phyloP scores from a whole-genome alignment of 2,888 invertebrate species.

The Colletes collaris region DNA sequence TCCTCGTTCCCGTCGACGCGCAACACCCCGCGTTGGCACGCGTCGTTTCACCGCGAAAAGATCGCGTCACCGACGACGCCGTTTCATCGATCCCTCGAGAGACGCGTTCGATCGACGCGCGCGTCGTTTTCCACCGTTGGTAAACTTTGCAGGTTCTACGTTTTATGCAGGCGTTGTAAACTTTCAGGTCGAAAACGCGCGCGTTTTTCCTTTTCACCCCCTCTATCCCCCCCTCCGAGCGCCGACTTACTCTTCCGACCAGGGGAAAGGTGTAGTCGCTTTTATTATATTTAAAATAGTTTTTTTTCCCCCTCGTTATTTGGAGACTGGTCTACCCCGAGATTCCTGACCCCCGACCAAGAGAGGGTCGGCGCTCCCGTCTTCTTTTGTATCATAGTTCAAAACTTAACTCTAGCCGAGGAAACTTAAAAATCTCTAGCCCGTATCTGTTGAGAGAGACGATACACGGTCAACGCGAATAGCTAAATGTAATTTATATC shows the following conservation, averaged over 20 bases:
- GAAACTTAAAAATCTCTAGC: conserved; percentile 42
- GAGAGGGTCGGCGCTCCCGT: conserved; percentile 35
- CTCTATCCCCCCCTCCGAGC: conserved; percentile 4
- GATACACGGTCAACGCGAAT: conserved; percentile 30
- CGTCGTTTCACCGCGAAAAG: conserved; percentile 33
- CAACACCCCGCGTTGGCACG: neutral
- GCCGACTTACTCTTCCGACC: neutral
- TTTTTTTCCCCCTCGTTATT: conserved; percentile 27
- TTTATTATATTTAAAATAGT: conserved; percentile 35
- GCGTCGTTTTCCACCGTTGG: conserved; percentile 41
- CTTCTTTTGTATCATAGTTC: conserved; percentile 59
- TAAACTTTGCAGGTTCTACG: conserved; percentile 74
- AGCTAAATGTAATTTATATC: conserved; percentile 61
- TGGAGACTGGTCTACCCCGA: conserved; percentile 42
- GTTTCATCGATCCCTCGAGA: conserved; percentile 7
- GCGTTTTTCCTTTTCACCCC: neutral
- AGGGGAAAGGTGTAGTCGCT: conserved; percentile 19
- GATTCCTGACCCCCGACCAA: conserved; percentile 38
- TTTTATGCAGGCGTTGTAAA: conserved; percentile 76
- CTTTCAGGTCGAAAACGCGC: conserved; percentile 63
- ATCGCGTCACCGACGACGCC: conserved; percentile 7
- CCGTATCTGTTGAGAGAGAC: conserved; percentile 42
- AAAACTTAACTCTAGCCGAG: conserved; percentile 48
- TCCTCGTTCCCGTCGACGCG: conserved; percentile 36
- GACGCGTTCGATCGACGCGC: conserved; percentile 12